phyloP scores from a whole-genome alignment of 2,113 vertebrate species.

The Polypterus bichir region DNA sequence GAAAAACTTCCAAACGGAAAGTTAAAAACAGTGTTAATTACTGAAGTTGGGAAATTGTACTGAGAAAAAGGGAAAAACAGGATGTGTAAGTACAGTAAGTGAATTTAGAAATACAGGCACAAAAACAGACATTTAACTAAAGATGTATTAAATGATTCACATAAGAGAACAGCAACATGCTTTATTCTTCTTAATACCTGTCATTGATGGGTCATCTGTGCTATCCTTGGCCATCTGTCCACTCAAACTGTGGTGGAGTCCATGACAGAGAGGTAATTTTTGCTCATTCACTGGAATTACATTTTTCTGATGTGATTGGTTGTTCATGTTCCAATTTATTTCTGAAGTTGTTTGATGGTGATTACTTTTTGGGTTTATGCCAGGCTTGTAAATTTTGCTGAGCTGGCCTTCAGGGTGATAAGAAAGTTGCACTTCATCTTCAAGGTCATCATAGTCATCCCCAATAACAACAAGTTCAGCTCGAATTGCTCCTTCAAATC shows the following conservation, averaged over 20 bases:
- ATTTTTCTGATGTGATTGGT: constrained; percentile 37
- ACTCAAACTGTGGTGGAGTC: constrained; percentile 16
- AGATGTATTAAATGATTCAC: constrained; percentile 29
- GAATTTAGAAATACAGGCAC: too few species aligned
- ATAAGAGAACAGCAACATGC: constrained; percentile 41
- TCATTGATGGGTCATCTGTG: constrained; percentile 44
- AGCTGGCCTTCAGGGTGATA: constrained; percentile 62
- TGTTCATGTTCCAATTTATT: constrained; percentile 22
- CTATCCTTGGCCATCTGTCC: constrained; percentile 32
- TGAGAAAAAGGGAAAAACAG: too few species aligned
- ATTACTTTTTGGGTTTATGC: constrained; percentile 27
- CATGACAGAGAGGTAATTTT: constrained; percentile 46
- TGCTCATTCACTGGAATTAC: constrained; percentile 52
- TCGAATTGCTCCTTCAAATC: constrained; percentile 62
- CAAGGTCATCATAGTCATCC: constrained; percentile 41
- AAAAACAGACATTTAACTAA: too few species aligned
- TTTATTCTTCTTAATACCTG: constrained; percentile 53
- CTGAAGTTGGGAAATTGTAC: too few species aligned
- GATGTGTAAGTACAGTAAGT: too few species aligned
- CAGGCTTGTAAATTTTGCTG: constrained; percentile 64
- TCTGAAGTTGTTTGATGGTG: constrained; percentile 24
- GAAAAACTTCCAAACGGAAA: too few species aligned
- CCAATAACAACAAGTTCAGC: constrained; percentile 80
- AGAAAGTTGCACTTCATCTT: constrained; percentile 32
- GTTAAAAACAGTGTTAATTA: too few species aligned